These are phyloP conservation scores for Hirtodrosophila alboralis DNA, from an alignment of 2,888 invertebrate species.

Conservation along the genomic window DNA sequence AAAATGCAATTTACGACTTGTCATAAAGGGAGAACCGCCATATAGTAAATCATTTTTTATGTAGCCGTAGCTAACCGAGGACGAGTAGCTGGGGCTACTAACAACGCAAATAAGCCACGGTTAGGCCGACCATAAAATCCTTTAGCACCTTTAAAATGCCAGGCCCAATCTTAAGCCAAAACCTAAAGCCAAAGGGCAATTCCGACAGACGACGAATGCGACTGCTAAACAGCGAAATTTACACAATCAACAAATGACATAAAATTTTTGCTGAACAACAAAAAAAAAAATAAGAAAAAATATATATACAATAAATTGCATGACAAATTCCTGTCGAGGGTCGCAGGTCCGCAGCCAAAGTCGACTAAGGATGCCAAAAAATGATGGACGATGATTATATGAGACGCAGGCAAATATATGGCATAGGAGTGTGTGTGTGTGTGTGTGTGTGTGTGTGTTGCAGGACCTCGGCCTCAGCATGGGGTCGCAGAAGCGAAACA, in stretches of 20 bases:
- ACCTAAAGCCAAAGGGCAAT: slow-evolving; percentile 28
- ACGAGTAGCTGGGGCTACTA: slow-evolving; percentile 61
- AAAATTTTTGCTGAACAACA: slow-evolving; percentile 65
- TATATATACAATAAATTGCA: slow-evolving; percentile 57
- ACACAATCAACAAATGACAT: slow-evolving; percentile 77
- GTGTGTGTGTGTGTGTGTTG: slow-evolving; percentile 18
- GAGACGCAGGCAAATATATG: slow-evolving; percentile 28
- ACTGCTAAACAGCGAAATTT: slow-evolving; percentile 73
- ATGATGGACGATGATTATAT: slow-evolving; percentile 75
- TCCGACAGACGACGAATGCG: slow-evolving; percentile 27
- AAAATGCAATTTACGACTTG: slow-evolving; percentile 79
- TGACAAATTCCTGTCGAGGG: slow-evolving; percentile 70
- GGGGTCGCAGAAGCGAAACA: slow-evolving; percentile 31
- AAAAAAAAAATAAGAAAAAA: slow-evolving; percentile 11
- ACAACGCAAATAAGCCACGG: slow-evolving; percentile 75
- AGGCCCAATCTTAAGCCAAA: slow-evolving; percentile 14
- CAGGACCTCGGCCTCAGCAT: slow-evolving; percentile 28
- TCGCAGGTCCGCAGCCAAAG: slow-evolving; percentile 29
- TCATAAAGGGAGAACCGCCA: slow-evolving; percentile 76
- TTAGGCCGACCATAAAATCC: slow-evolving; percentile 78
- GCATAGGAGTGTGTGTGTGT: background rate
- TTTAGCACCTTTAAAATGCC: slow-evolving; percentile 78
- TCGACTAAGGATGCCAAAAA: slow-evolving; percentile 48
- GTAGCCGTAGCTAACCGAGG: slow-evolving; percentile 56
- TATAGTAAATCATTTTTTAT: slow-evolving; percentile 81